phyloP scores from a whole-genome alignment of 2,113 vertebrate genomes.

The Spizaetus ornatus region DNA sequence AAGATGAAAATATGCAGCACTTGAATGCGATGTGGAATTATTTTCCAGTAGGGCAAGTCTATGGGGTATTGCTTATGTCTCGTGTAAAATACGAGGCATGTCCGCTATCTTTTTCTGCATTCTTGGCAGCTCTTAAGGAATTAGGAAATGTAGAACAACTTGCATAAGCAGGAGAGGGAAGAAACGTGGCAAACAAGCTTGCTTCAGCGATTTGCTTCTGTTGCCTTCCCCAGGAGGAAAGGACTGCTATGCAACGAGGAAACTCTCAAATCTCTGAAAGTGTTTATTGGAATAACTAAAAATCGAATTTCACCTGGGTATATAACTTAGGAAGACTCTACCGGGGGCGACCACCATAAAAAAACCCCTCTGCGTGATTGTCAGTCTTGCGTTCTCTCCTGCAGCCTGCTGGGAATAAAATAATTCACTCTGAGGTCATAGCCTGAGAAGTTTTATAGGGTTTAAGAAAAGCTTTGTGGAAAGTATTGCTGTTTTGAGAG shows the following conservation, averaged over 20 bases:
- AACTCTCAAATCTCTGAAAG: not conserved
- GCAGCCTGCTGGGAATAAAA: not conserved
- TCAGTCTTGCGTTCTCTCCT: not conserved
- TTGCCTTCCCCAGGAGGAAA: not conserved
- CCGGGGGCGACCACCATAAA: rapidly evolving
- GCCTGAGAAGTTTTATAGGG: not conserved
- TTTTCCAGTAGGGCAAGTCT: not conserved
- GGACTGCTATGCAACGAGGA: rapidly evolving
- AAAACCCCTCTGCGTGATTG: not conserved
- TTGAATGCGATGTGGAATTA: not conserved
- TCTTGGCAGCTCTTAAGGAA: slow-evolving; percentile 20
- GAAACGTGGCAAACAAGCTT: rapidly evolving
- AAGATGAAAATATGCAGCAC: not conserved
- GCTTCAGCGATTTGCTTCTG: not conserved
- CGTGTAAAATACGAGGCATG: not conserved
- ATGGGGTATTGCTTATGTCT: not conserved
- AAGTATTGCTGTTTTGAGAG: not conserved
- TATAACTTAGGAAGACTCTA: not conserved
- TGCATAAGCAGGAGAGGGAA: not conserved
- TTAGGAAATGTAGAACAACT: not conserved
- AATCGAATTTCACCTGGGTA: not conserved
- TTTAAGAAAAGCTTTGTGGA: not conserved
- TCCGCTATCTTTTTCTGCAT: not conserved
- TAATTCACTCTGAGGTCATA: not conserved
- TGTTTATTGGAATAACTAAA: not conserved